A percentile compares a stretch with the other conserved stretches of the same genome.
These are phyloP conservation scores for Tryphoninae sp. DNA, from an alignment of 2,888 invertebrate species.

Conservation along the genomic window DNA sequence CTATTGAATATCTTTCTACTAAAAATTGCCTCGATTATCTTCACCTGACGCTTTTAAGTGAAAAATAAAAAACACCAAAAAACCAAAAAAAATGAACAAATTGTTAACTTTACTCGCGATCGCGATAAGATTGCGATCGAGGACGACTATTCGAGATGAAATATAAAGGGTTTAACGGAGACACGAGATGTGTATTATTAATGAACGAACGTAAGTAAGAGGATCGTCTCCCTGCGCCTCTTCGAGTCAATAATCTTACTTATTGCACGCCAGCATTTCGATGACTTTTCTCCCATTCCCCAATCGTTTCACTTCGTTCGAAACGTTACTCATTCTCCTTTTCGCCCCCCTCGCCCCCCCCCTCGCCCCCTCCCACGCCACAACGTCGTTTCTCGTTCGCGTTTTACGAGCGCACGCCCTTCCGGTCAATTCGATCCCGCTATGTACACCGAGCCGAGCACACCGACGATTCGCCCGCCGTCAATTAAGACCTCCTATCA, in stretches of 20 bases:
- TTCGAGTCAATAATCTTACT: conserved; percentile 53
- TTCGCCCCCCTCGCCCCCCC: background rate
- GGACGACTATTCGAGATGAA: too few species aligned
- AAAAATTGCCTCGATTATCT: too few species aligned
- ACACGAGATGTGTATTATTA: conserved; percentile 60
- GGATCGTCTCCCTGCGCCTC: conserved; percentile 33
- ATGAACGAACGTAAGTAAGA: conserved; percentile 57
- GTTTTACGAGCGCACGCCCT: conserved; percentile 65
- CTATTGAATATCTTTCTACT: too few species aligned
- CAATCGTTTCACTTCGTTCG: conserved; percentile 50
- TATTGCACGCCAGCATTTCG: conserved; percentile 42
- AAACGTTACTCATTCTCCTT: conserved; percentile 43
- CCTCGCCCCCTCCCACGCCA: conserved; percentile 5
- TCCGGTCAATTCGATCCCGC: conserved; percentile 63
- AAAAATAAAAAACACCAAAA: too few species aligned
- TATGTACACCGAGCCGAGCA: conserved; percentile 51
- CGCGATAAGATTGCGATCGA: too few species aligned
- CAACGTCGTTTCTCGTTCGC: conserved; percentile 51
- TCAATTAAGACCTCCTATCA: conserved; percentile 62
- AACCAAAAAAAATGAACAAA: too few species aligned
- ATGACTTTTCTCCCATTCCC: conserved; percentile 44
- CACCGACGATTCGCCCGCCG: conserved; percentile 38
- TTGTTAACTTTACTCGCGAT: too few species aligned
- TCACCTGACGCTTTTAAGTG: too few species aligned
- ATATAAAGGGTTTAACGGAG: background rate